Percentiles rank a stretch among this genome's conserved stretches.
phyloP scores from a whole-genome alignment of 2,888 invertebrate species.

The Rhynchonema sp. region DNA sequence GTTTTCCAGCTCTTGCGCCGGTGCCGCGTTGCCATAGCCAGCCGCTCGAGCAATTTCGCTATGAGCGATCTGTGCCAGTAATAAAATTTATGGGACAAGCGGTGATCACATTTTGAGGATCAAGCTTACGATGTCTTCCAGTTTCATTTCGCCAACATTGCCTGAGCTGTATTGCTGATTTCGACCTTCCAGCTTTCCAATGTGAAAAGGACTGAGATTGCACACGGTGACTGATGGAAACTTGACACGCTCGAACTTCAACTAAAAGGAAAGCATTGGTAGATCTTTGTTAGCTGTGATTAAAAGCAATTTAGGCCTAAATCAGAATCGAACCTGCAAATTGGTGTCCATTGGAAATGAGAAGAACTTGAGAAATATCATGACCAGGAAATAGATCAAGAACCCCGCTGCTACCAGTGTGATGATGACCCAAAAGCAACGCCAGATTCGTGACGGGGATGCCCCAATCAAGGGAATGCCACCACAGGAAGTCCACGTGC shows the following conservation, averaged over 20 bases:
- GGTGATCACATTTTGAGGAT: too few relatives aligned
- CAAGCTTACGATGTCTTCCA: background rate
- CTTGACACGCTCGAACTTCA: background rate
- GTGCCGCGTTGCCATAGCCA: too few relatives aligned
- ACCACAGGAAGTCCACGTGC: background rate
- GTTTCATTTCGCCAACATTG: background rate
- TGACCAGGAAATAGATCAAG: background rate
- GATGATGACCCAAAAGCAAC: background rate
- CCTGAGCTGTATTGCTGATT: too few relatives aligned
- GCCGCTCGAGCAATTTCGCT: too few relatives aligned
- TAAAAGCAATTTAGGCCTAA: too few relatives aligned
- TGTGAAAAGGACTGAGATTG: background rate
- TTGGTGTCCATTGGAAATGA: background rate
- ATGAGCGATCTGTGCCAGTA: too few relatives aligned
- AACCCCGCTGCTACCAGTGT: background rate
- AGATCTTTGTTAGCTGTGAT: too few relatives aligned
- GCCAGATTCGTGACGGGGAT: background rate
- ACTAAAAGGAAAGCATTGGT: too few relatives aligned
- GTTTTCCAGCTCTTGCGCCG: too few relatives aligned
- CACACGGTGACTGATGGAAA: background rate
- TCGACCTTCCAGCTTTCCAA: too few relatives aligned
- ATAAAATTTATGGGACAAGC: too few relatives aligned
- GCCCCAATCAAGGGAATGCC: background rate
- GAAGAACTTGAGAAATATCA: background rate
- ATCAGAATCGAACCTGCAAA: background rate